Base-by-base conservation (phyloP, 2,888 invertebrate genomes). In the Anorthoa munda region DNA sequence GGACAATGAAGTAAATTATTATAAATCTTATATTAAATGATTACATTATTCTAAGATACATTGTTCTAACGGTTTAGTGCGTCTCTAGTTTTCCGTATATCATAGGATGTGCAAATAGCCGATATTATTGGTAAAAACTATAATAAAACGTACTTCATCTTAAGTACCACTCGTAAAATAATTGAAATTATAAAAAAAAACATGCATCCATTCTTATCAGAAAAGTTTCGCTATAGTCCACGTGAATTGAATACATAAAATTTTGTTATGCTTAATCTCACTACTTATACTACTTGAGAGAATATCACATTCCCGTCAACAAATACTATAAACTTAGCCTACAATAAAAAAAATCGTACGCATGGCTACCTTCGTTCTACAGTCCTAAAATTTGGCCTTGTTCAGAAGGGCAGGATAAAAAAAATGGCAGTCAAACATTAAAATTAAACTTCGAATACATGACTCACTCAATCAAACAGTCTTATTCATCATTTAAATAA, bases 381-480 rank as follows among this genome's bases (percentile, higher is more conserved):
- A 82, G 72, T 87, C 84, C 82, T 87, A 88, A 70, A 86, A 79
- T 86, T 88, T 86, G 87, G 85, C 87, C 82, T 83, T 84, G 69
- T 78, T 86, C 45, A 75, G 69, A 77, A 84, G 82, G 85, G 75
- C 81, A 81, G 86, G 64, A 79, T 82, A 74, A 89, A 88, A 87
- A 91, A 90, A 91, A 92, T 93, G 93, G 93, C 94, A 95, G 94
- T 93, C 93, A 92, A 92, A 90, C 86, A 87, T 90, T 91, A 90
- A 91, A 92, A 93, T 91, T 88, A 90, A 89, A 79, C 75, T 87
- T 88, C 85, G 89, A 93, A 92, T 92, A 92, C 92, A 90, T 87
- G 89, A 89, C 91, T 92, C 93, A 93, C 92, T 91, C 94, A 92
- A 91, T 91, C 92, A 90, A 92, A 92, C 95, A 95, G 95, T 95